Percentiles rank a stretch among this genome's conserved stretches.
phyloP scores from a whole-genome alignment of 2,888 invertebrate genomes.

The Tetragonisca angustula region DNA sequence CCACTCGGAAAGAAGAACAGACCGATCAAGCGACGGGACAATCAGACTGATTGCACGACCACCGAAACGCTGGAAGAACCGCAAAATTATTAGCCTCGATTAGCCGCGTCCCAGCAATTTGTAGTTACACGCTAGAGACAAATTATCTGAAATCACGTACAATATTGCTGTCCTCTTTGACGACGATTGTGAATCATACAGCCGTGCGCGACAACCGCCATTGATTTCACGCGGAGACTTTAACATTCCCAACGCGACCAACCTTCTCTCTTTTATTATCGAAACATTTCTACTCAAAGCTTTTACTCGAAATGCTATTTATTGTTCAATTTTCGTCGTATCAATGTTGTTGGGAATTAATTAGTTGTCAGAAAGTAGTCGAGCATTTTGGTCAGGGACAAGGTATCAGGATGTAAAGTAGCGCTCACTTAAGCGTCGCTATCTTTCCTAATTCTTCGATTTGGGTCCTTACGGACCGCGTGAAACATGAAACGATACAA shows the following conservation, averaged over 20 bases:
- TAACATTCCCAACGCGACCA: not conserved
- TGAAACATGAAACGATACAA: too few relatives aligned
- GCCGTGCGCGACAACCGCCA: not conserved
- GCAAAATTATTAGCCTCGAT: slow-evolving; percentile 35
- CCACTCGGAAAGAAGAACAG: slow-evolving; percentile 12
- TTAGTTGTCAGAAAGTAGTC: too few relatives aligned
- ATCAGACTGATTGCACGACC: slow-evolving; percentile 20
- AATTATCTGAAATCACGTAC: slow-evolving; percentile 50
- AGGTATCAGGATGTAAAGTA: too few relatives aligned
- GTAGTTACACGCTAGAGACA: slow-evolving; percentile 30
- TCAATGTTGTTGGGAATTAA: too few relatives aligned
- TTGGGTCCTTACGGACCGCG: too few relatives aligned
- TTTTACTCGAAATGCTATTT: too few relatives aligned
- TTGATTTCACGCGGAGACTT: not conserved
- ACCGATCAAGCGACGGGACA: slow-evolving; percentile 20
- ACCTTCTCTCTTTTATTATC: too few relatives aligned
- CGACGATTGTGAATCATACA: not conserved
- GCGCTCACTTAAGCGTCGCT: too few relatives aligned
- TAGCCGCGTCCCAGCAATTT: slow-evolving; percentile 23
- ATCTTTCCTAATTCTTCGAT: too few relatives aligned
- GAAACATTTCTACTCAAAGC: too few relatives aligned
- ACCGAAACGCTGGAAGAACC: slow-evolving; percentile 34
- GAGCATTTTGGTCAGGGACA: too few relatives aligned
- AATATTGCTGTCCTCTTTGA: slow-evolving; percentile 22
- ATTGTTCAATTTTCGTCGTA: too few relatives aligned